Conservation (phyloP, 2,113 vertebrate genomes). For the Mustela lutreola region DNA sequence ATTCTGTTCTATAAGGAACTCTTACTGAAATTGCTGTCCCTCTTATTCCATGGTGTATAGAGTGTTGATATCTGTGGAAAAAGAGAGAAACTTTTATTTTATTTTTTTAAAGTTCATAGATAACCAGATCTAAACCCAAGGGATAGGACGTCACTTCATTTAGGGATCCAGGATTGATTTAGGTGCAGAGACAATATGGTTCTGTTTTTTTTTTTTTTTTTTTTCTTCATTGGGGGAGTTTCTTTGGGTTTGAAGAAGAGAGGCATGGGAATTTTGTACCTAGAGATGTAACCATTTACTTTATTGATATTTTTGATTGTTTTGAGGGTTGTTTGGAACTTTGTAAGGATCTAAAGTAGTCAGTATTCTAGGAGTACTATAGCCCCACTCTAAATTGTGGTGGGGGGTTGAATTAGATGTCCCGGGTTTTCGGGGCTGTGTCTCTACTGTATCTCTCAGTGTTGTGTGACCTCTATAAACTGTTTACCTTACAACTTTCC, state of each 20-base stretch:
- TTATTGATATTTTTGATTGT: not conserved
- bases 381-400: not conserved
- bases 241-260: not conserved
- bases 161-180: not conserved
- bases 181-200: not conserved
- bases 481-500: not conserved
- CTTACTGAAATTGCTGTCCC: not conserved
- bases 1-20: not conserved
- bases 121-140: not conserved
- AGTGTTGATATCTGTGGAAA: not conserved
- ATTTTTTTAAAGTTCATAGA: not conserved
- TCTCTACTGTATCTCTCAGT: not conserved
- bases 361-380: not conserved
- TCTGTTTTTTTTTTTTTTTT: no score
- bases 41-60: not conserved
- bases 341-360: not conserved
- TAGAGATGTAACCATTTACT: not conserved
- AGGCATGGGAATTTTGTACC: not conserved
- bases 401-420: fast-evolving
- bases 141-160: not conserved
- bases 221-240: not conserved
- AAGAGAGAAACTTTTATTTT: not conserved
- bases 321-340: not conserved
- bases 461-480: not conserved
- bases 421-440: not conserved